These are phyloP conservation scores for Plumapathes pennacea DNA, from an alignment of 92 coral and sea anemone genomes.

Conservation along the genomic window DNA sequence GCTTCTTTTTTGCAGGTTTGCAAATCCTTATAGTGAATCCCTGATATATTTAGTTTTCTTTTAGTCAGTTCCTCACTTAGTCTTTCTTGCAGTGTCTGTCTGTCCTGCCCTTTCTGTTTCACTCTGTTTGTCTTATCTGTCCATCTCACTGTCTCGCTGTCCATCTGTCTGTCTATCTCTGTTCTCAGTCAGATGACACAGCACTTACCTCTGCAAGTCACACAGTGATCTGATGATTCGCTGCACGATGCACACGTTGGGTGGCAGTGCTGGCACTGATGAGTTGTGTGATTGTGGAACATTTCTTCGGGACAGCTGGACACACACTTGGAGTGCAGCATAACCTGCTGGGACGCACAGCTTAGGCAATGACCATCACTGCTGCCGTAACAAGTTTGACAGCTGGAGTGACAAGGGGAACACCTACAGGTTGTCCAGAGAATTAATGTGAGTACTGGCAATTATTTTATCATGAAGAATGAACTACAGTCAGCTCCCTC, in stretches of 20 bases:
- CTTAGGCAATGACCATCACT: slow-evolving; percentile 62
- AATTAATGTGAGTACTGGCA: not conserved
- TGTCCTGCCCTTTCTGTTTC: no score
- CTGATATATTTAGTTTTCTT: no score
- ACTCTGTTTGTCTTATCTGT: not conserved
- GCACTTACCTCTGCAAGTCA: slow-evolving; percentile 72
- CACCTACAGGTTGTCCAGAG: slow-evolving; percentile 35
- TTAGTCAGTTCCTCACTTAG: no score
- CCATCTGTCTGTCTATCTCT: not conserved
- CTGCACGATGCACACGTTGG: slow-evolving; percentile 63
- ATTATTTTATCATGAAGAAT: not conserved
- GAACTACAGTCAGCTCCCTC: no score
- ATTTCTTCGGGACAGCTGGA: slow-evolving; percentile 71
- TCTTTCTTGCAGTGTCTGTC: no score
- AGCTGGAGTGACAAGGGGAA: slow-evolving; percentile 54
- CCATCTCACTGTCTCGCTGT: not conserved
- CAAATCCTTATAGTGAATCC: no score
- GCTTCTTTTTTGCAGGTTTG: no score
- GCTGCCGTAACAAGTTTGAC: slow-evolving; percentile 78
- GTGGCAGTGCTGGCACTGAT: slow-evolving; percentile 68
- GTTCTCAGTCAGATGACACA: not conserved
- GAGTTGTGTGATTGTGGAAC: slow-evolving; percentile 46
- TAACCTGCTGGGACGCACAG: slow-evolving; percentile 56
- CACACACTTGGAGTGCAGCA: slow-evolving; percentile 60
- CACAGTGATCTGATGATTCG: slow-evolving; percentile 63